Percentiles rank a stretch among this genome's conserved stretches.
phyloP scores from a whole-genome alignment of 2,113 vertebrate genomes.

The Echinops telfairi region DNA sequence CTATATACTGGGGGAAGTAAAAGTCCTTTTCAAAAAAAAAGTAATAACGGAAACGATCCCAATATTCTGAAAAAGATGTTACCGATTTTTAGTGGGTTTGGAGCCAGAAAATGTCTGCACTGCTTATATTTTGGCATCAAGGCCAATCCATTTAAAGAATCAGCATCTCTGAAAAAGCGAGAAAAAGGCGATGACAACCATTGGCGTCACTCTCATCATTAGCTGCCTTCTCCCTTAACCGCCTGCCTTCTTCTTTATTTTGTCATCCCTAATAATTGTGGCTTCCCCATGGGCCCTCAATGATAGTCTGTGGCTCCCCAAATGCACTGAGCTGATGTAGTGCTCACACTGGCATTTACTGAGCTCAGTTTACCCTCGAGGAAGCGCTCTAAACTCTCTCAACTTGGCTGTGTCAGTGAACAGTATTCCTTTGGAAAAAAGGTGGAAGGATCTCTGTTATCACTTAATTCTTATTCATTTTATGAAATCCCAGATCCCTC shows the following conservation, averaged over 20 bases:
- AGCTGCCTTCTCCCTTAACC: not conserved
- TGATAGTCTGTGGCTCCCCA: not conserved
- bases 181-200: not conserved
- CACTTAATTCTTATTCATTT: constrained; percentile 53
- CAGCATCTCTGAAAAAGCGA: constrained; percentile 28
- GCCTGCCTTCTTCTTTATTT: not conserved
- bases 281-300: not conserved
- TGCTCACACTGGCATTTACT: constrained; percentile 5
- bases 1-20: not conserved
- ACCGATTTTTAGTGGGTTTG: not conserved
- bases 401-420: constrained; percentile 1
- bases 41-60: not conserved
- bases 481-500: constrained; percentile 39
- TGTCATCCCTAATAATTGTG: not conserved
- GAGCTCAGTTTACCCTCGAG: not conserved
- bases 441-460: constrained; percentile 20
- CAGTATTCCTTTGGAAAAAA: constrained; percentile 23
- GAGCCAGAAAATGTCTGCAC: not conserved
- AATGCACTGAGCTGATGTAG: not conserved
- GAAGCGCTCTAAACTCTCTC: not conserved
- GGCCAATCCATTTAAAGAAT: constrained; percentile 8
- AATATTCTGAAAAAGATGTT: constrained; percentile 4
- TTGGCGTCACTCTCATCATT: not conserved
- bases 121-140: constrained; percentile 12
- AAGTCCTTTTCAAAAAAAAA: constrained; percentile 28